phyloP scores from a whole-genome alignment of 1,140 invertebrate species.

The Meloidogyne hapla region DNA sequence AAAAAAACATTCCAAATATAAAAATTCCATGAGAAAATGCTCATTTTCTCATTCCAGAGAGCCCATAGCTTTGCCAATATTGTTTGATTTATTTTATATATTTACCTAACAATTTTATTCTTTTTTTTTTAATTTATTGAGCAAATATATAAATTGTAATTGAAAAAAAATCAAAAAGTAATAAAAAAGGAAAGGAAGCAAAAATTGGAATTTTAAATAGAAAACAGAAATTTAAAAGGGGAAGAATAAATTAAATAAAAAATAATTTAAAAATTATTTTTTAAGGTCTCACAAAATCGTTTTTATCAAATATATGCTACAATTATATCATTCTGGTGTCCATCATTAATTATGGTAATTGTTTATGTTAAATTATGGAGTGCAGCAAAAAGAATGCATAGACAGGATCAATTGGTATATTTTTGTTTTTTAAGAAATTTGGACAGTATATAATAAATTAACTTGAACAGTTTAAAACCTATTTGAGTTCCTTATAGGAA shows the following conservation, averaged over 20 bases:
- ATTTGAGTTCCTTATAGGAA: too few relatives aligned
- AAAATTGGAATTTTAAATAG: not conserved
- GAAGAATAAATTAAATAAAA: not conserved
- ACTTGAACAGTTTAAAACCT: too few relatives aligned
- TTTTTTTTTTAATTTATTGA: constrained; percentile 1
- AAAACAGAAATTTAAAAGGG: not conserved
- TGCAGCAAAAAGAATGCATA: constrained; percentile 66
- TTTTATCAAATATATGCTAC: constrained; percentile 66
- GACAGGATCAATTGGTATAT: constrained; percentile 31
- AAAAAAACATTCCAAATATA: not conserved
- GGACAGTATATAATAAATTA: too few relatives aligned
- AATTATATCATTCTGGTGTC: constrained; percentile 68
- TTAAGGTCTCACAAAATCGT: constrained; percentile 39
- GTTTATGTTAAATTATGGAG: constrained; percentile 67
- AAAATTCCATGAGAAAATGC: not conserved
- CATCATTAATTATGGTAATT: constrained; percentile 67
- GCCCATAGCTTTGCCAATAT: not conserved
- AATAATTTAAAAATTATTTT: too few relatives aligned
- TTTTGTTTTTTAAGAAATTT: constrained; percentile 17
- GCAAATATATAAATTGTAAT: constrained; percentile 3
- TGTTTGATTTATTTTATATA: not conserved
- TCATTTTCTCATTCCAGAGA: not conserved
- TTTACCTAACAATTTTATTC: not conserved
- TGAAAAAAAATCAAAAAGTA: not conserved
- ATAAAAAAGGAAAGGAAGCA: constrained; percentile 5